These are phyloP conservation scores for Saguinus midas DNA, from an alignment of 2,113 vertebrate species.

Conservation along the genomic window DNA sequence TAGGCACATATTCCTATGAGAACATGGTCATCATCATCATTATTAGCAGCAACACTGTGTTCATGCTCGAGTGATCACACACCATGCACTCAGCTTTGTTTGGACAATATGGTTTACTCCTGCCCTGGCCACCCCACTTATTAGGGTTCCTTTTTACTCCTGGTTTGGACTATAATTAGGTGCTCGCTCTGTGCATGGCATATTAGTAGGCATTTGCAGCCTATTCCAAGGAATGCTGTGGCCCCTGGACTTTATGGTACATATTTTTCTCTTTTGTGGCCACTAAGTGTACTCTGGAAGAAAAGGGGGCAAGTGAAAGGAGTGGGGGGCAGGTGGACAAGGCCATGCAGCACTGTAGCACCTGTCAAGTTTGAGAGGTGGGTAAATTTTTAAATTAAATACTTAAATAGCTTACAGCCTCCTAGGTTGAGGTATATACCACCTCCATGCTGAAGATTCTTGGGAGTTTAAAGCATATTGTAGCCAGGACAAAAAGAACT, in stretches of 20 bases:
- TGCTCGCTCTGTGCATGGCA: not conserved
- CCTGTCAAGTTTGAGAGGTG: not conserved
- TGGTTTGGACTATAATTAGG: not conserved
- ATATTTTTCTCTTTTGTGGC: not conserved
- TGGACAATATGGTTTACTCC: not conserved
- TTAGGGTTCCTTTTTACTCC: not conserved
- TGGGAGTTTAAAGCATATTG: not conserved
- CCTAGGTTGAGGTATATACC: not conserved
- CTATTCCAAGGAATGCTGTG: not conserved
- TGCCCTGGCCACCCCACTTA: not conserved
- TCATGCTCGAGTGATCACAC: not conserved
- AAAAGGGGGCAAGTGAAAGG: not conserved
- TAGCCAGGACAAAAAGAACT: not conserved
- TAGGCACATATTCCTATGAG: not conserved
- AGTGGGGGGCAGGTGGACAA: accelerated
- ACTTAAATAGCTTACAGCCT: not conserved
- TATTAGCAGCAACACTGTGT: accelerated
- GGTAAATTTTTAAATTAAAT: not conserved
- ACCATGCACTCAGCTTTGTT: not conserved
- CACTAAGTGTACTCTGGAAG: not conserved
- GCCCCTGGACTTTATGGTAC: not conserved
- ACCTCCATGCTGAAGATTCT: not conserved
- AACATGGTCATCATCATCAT: not conserved
- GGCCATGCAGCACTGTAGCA: accelerated
- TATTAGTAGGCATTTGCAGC: not conserved